A percentile compares a stretch with the other conserved stretches of the same genome.
Conservation (phyloP, 2,113 vertebrate species). For the Parus major region DNA sequence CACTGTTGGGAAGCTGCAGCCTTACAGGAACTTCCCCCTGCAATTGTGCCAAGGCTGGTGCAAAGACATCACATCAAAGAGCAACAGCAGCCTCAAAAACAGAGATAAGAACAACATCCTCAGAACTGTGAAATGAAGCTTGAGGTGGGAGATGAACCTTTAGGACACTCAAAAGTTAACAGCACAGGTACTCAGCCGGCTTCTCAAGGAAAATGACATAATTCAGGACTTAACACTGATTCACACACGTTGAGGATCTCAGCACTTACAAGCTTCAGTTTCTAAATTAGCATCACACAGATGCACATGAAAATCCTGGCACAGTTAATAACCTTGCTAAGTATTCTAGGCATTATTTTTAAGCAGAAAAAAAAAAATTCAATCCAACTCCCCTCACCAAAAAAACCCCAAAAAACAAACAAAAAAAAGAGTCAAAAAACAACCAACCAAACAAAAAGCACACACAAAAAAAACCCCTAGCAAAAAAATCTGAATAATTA, state of each 20-base stretch:
- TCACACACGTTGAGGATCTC: neutral
- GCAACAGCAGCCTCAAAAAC: neutral
- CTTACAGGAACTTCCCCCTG: neutral
- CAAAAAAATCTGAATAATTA: neutral
- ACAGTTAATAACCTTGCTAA: neutral
- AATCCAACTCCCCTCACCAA: accelerated
- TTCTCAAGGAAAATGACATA: neutral
- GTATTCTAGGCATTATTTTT: neutral
- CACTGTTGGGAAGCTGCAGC: neutral
- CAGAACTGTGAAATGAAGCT: neutral
- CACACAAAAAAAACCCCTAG: no score
- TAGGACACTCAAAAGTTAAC: neutral
- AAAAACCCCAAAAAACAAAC: no score
- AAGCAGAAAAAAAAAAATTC: neutral
- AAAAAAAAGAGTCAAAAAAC: neutral
- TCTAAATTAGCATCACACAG: neutral
- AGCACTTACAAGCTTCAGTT: neutral
- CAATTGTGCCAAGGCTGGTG: neutral
- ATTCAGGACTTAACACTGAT: neutral
- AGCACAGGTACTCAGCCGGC: neutral
- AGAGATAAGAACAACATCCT: neutral
- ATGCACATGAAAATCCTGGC: neutral
- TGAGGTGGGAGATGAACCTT: neutral
- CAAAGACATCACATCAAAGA: neutral
- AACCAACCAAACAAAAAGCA: no score